A percentile compares a stretch with the other conserved stretches of the same genome.
Conservation (phyloP, 92 coral and sea anemone genomes). For the Parazoanthus swiftii region DNA sequence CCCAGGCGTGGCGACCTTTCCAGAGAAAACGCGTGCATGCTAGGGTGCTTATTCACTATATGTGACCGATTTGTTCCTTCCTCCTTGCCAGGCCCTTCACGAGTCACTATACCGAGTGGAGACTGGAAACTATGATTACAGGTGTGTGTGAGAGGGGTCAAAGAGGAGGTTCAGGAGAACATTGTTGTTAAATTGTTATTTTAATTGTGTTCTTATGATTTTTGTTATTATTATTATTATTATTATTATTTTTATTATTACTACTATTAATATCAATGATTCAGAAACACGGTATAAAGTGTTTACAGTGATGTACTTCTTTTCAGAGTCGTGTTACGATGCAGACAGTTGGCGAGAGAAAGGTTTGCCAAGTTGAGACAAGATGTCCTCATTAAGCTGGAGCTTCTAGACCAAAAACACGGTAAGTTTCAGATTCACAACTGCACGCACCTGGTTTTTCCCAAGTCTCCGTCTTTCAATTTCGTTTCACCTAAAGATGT, state of each 20-base stretch:
- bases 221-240: no score
- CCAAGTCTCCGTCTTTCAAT: not conserved
- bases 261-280: no score
- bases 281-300: not conserved
- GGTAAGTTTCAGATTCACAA: conserved; percentile 50
- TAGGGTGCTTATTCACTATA: no score
- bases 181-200: not conserved
- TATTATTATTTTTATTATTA: no score
- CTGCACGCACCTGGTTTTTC: not conserved
- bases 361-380: conserved; percentile 90
- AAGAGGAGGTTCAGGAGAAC: no score
- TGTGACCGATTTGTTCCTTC: not conserved
- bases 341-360: conserved; percentile 95
- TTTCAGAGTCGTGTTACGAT: conserved; percentile 75
- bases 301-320: not conserved
- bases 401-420: conserved; percentile 91
- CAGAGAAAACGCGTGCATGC: no score
- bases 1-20: no score
- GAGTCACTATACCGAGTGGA: conserved; percentile 97
- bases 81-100: conserved; percentile 78
- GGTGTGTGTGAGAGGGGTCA: conserved; percentile 43
- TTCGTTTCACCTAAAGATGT: not conserved
- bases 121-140: conserved; percentile 99
- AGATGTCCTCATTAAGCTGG: conserved; percentile 90
- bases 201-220: no score